These are phyloP conservation scores for Marmota flaviventris DNA, from an alignment of 2,113 vertebrate genomes.

Conservation along the genomic window DNA sequence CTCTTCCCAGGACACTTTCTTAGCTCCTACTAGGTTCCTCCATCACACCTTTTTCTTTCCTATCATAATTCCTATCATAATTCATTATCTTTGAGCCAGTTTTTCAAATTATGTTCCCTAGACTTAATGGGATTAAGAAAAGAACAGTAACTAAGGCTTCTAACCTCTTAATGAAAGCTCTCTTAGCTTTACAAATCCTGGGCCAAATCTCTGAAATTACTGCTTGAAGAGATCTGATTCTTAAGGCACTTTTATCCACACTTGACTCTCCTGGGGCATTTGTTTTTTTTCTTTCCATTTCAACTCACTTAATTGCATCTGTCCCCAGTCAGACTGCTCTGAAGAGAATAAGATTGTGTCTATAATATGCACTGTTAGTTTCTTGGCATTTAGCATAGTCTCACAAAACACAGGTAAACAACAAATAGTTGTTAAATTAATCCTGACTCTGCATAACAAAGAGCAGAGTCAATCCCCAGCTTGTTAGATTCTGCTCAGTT, in stretches of 20 bases:
- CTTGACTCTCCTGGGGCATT: background rate
- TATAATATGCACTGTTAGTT: background rate
- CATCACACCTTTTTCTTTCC: background rate
- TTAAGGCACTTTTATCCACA: constrained; percentile 50
- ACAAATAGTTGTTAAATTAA: constrained; percentile 18
- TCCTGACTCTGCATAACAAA: background rate
- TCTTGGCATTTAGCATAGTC: background rate
- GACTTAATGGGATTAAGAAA: constrained; percentile 53
- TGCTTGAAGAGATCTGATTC: constrained; percentile 18
- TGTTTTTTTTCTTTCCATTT: background rate
- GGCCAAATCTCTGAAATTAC: constrained; percentile 54
- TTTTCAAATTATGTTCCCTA: constrained; percentile 23
- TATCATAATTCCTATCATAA: constrained; percentile 14
- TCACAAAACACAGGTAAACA: background rate
- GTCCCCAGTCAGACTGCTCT: background rate
- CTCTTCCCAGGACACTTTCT: background rate
- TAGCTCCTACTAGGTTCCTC: background rate
- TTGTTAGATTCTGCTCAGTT: background rate
- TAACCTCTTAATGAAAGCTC: constrained; percentile 55
- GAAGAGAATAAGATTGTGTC: background rate
- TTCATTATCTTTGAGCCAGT: background rate
- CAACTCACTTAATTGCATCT: background rate
- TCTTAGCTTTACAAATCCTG: constrained; percentile 52
- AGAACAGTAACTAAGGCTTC: constrained; percentile 12
- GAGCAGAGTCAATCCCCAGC: background rate